These are phyloP conservation scores for Cetonia aurata DNA, from an alignment of 2,888 invertebrate species.

Conservation along the genomic window DNA sequence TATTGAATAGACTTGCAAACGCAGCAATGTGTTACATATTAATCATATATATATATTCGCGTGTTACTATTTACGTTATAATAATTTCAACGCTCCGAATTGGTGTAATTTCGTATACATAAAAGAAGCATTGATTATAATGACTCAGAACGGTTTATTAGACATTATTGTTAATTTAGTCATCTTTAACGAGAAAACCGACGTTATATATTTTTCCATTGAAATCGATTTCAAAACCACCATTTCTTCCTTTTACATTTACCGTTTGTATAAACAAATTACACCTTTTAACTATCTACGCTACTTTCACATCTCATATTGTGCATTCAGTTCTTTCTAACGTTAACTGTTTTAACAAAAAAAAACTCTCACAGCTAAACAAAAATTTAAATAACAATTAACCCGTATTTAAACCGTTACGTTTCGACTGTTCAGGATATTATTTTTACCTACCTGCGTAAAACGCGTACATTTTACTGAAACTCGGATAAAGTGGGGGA, in stretches of 20 bases:
- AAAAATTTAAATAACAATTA: conserved; percentile 35
- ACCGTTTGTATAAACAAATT: conserved; percentile 11
- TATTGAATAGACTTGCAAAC: neutral
- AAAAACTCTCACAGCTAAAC: conserved; percentile 29
- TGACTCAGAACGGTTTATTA: conserved; percentile 18
- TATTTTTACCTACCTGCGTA: no score
- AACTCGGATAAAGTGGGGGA: no score
- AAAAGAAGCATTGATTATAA: neutral
- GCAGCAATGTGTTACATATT: neutral
- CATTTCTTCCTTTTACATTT: conserved; percentile 4
- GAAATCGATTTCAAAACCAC: conserved; percentile 1
- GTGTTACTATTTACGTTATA: neutral
- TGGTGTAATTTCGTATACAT: no score
- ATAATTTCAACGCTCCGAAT: no score
- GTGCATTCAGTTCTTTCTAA: conserved; percentile 4
- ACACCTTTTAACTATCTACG: conserved; percentile 26
- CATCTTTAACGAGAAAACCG: conserved; percentile 1
- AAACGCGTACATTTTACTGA: no score
- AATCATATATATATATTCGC: neutral
- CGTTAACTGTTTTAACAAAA: conserved; percentile 16
- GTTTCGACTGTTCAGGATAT: neutral
- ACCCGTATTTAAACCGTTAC: conserved; percentile 30
- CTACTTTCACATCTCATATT: conserved; percentile 38
- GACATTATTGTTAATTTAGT: conserved; percentile 30
- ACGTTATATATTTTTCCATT: neutral